phyloP scores from a whole-genome alignment of 2,113 vertebrate species.

The Oryzias woworae region DNA sequence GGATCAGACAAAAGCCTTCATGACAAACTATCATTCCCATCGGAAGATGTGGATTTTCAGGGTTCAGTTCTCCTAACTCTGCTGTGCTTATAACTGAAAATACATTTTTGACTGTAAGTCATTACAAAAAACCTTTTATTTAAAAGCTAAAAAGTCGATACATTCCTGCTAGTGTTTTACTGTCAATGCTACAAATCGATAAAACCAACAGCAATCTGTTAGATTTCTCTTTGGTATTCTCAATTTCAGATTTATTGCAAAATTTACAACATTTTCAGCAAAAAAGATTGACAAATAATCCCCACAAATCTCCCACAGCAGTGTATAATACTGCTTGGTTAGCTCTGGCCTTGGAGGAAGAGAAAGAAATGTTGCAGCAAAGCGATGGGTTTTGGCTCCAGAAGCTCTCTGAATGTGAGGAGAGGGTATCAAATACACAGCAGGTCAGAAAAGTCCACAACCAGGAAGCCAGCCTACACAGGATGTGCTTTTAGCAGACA shows the following conservation, averaged over 20 bases:
- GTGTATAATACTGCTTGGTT: slow-evolving; percentile 27
- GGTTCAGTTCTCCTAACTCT: not conserved
- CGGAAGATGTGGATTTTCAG: not conserved
- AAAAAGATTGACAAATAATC: slow-evolving; percentile 56
- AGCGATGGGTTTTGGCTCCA: slow-evolving; percentile 23
- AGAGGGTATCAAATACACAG: slow-evolving; percentile 42
- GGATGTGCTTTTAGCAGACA: slow-evolving; percentile 48
- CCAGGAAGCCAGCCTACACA: slow-evolving; percentile 55
- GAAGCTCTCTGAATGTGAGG: slow-evolving; percentile 13
- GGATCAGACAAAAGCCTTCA: not conserved
- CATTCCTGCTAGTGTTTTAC: fast-evolving
- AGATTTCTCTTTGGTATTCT: slow-evolving; percentile 26
- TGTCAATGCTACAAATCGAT: not conserved
- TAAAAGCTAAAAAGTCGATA: not conserved
- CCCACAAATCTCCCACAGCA: slow-evolving; percentile 39
- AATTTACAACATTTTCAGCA: slow-evolving; percentile 37
- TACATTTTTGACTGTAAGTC: too few relatives aligned
- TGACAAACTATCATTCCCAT: not conserved
- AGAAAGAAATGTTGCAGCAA: slow-evolving; percentile 20
- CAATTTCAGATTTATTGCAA: slow-evolving; percentile 13
- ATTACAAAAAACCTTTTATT: not conserved
- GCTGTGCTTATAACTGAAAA: not conserved
- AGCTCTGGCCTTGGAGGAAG: slow-evolving; percentile 20
- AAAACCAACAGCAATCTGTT: not conserved
- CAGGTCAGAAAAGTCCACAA: slow-evolving; percentile 38